Base-by-base conservation (phyloP, 2,797 vertebrate species). In the Pangasius krempfi region DNA sequence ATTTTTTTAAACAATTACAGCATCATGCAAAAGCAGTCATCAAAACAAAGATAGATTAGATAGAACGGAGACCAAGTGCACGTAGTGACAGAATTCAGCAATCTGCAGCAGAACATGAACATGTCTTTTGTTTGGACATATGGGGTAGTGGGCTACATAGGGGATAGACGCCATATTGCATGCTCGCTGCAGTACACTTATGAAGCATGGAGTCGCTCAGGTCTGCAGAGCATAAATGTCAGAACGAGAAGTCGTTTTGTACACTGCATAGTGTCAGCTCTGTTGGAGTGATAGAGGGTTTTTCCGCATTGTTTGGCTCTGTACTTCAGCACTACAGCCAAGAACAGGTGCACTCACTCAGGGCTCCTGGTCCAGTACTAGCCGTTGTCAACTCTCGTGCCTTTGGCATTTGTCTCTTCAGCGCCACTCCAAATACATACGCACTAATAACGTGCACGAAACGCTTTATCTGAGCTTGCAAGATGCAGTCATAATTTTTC, bases 271-370 rank as follows among this genome's bases (percentile, higher is more conserved):
- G 22, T 58, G 18, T 44, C 20, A 6, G 79, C 27, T 80, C 33
- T 60, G 56, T 14, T 62, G 33, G 22, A 60, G 81, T 0, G 22
- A 44, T 44, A 4, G 5, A 64, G 64, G 58, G 27, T 64, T 47
- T 37, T 18, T 33, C 30, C 9, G 37, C 37, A 64, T 44, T 44
- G 25, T 64, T 64, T 81, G 56, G 30, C 79, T 81, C 30, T 60
- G 12, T 25, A 25, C 56, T 83, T 52, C 44, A 84, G 16, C n/a
- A 20, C 62, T 30, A 33, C 82, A 33, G 62, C 62, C 44, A 84
- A 33, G 82, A 84, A 66, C 62, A 66, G 82, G 82, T 66, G 62
- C n/a, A 50, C 27, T 33, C 64, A 33, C 62, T 52, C 82, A 50
- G 27, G 40, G 27, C 27, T 30, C 2, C 62, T 33, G 37, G 25